phyloP scores from a whole-genome alignment of 2,797 vertebrate species.

The Hirundo rustica region DNA sequence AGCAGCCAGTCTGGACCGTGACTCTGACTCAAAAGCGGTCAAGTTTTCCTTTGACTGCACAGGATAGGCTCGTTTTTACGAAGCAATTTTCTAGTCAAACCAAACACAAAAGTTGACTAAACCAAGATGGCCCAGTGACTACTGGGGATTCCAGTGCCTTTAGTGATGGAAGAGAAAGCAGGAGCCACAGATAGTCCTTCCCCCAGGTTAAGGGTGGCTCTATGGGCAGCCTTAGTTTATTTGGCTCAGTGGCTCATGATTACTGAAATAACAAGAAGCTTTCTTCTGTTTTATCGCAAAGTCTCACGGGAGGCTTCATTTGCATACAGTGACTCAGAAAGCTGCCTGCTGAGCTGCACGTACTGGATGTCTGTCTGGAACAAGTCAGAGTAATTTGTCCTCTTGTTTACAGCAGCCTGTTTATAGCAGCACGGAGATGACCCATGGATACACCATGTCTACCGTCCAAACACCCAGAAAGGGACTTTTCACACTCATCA shows the following conservation, averaged over 20 bases:
- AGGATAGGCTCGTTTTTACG: neutral
- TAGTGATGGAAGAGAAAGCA: neutral
- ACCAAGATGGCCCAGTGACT: neutral
- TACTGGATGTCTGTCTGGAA: slow-evolving; percentile 67
- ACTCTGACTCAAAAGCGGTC: neutral
- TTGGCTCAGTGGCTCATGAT: neutral
- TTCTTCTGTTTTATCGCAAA: slow-evolving; percentile 50
- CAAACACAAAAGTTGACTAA: neutral
- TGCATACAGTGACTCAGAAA: slow-evolving; percentile 72
- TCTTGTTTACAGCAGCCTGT: slow-evolving; percentile 68
- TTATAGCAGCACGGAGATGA: slow-evolving; percentile 51
- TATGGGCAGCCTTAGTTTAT: slow-evolving; percentile 1
- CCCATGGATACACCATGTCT: slow-evolving; percentile 12
- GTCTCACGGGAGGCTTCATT: slow-evolving; percentile 63
- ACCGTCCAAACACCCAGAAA: slow-evolving; percentile 27
- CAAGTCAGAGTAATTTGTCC: slow-evolving; percentile 65
- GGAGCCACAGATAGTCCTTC: neutral
- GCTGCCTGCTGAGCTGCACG: slow-evolving; percentile 71
- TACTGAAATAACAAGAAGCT: slow-evolving; percentile 54
- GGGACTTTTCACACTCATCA: slow-evolving; percentile 31
- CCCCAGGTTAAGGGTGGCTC: neutral
- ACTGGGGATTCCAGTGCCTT: neutral
- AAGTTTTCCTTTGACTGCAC: neutral
- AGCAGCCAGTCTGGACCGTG: neutral
- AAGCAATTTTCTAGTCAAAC: neutral